A percentile compares a stretch with the other conserved stretches of the same genome.
These are phyloP conservation scores for Xylophagus ater DNA, from an alignment of 2,888 invertebrate species.

Conservation along the genomic window DNA sequence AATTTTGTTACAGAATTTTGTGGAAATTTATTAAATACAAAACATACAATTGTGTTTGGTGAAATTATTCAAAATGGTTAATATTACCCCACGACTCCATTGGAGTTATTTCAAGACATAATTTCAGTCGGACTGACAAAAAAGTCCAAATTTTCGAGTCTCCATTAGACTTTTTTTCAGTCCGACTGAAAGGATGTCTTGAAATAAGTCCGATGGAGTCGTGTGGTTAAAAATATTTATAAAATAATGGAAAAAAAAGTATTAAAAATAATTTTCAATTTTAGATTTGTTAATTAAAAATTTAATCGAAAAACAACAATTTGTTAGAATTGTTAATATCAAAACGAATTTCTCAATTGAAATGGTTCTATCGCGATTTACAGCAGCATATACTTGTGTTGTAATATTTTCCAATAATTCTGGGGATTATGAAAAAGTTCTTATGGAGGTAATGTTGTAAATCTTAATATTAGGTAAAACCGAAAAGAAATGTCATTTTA, in stretches of 20 bases:
- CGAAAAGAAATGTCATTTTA: too few relatives aligned
- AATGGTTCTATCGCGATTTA: neutral
- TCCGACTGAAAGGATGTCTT: too few relatives aligned
- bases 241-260: neutral
- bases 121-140: too few relatives aligned
- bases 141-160: too few relatives aligned
- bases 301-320: neutral
- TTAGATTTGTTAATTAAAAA: neutral
- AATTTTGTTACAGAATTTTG: conserved; percentile 5
- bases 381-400: conserved; percentile 5
- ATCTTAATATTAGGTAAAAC: too few relatives aligned
- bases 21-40: conserved; percentile 20
- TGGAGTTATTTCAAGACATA: too few relatives aligned
- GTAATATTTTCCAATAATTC: conserved; percentile 5
- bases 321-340: conserved; percentile 5
- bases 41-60: conserved; percentile 24
- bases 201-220: too few relatives aligned
- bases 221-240: too few relatives aligned
- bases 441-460: conserved; percentile 13
- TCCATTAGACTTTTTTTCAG: too few relatives aligned
- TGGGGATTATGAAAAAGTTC: neutral
- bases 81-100: too few relatives aligned
- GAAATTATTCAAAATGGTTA: too few relatives aligned
- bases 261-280: too few relatives aligned
- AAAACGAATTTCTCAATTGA: neutral